Conservation (phyloP, 2,113 vertebrate species). For the Rhabdomys dilectus region DNA sequence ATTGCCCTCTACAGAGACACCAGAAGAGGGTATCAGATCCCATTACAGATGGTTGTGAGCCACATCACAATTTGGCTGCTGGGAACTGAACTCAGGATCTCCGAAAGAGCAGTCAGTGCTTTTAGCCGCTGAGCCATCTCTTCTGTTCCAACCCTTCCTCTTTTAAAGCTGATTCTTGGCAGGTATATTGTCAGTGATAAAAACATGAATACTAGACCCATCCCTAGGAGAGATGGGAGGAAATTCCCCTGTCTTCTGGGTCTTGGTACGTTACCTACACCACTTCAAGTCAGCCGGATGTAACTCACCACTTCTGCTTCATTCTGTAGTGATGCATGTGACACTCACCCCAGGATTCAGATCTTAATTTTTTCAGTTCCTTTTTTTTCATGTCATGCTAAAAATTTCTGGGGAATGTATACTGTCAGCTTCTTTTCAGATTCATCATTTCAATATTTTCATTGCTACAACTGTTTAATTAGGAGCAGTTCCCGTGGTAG, state of each 20-base stretch:
- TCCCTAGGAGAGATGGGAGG: not conserved
- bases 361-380: constrained; percentile 64
- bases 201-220: not conserved
- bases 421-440: constrained; percentile 80
- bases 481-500: constrained; percentile 84
- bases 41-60: too few species aligned
- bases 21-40: too few species aligned
- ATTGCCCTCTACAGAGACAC: too few species aligned
- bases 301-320: constrained; percentile 45
- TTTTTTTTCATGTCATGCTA: constrained; percentile 62
- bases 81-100: too few species aligned
- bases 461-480: constrained; percentile 88
- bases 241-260: not conserved
- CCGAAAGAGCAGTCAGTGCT: too few species aligned
- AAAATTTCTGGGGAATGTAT: constrained; percentile 74
- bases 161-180: not conserved
- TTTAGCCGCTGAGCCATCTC: too few species aligned
- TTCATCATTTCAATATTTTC: constrained; percentile 87
- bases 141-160: not conserved
- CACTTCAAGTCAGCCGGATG: constrained; percentile 46
- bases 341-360: constrained; percentile 66
- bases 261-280: not conserved
- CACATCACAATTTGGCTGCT: too few species aligned
- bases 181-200: not conserved
- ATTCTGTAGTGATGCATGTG: constrained; percentile 49